Conservation (phyloP, 2,888 invertebrate species). For the Melieria omissa region DNA sequence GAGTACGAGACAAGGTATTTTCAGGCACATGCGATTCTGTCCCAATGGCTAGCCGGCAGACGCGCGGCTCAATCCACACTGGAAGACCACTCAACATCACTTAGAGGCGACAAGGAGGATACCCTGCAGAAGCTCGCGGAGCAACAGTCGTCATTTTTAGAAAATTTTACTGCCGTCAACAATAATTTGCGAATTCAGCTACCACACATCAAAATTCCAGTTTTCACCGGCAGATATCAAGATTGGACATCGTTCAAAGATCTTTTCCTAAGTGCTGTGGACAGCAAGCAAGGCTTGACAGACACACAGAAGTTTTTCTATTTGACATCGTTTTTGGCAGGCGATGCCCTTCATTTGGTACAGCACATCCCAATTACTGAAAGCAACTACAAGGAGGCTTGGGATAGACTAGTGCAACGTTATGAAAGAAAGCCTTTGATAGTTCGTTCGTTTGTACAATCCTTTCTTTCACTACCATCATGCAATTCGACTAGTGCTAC, state of each 20-base stretch:
- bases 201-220: background rate
- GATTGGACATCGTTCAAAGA: slow-evolving; percentile 18
- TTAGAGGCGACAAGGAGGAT: background rate
- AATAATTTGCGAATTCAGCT: background rate
- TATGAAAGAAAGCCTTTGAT: slow-evolving; percentile 24
- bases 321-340: slow-evolving; percentile 10
- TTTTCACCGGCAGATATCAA: slow-evolving; percentile 4
- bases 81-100: too few species aligned
- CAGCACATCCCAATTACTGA: slow-evolving; percentile 6
- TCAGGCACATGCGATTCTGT: too few species aligned
- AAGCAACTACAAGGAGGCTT: background rate
- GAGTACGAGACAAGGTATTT: too few species aligned
- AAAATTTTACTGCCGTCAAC: background rate
- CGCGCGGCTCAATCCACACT: too few species aligned
- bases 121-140: background rate
- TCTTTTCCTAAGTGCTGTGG: slow-evolving; percentile 11
- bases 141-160: slow-evolving; percentile 2
- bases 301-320: slow-evolving; percentile 19
- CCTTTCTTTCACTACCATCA: slow-evolving; percentile 18
- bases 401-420: slow-evolving; percentile 27
- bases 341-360: slow-evolving; percentile 17
- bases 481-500: background rate
- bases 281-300: background rate
- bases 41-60: too few species aligned
- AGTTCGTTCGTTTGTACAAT: slow-evolving; percentile 25